phyloP scores from a whole-genome alignment of 64 coral and sea anemone species.

The Montipora sp. region DNA sequence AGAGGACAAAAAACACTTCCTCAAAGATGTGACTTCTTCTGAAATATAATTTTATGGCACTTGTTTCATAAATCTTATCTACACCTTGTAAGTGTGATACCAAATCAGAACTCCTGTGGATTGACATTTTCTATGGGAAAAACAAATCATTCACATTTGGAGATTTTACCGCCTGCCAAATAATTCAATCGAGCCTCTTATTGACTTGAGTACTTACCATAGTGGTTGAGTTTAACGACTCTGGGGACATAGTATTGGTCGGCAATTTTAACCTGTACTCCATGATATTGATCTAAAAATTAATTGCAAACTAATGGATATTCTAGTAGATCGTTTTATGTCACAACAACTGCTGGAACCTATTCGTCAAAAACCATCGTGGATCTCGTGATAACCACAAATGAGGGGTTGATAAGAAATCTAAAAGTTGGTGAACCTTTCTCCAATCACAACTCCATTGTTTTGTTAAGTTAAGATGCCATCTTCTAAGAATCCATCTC shows the following conservation, averaged over 20 bases:
- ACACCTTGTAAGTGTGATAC: too few relatives aligned
- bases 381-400: not conserved
- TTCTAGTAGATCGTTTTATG: not conserved
- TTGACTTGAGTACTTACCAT: too few relatives aligned
- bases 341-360: conserved; percentile 13
- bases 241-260: not conserved
- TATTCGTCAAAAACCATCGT: not conserved
- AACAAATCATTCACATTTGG: not conserved
- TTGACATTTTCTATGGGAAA: too few relatives aligned
- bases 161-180: not conserved
- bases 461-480: not conserved
- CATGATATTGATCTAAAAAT: not conserved
- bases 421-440: not conserved
- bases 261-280: not conserved
- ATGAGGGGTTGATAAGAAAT: not conserved
- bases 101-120: too few relatives aligned
- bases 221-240: not conserved
- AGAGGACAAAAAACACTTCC: too few relatives aligned
- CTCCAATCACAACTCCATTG: conserved; percentile 3
- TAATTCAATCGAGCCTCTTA: too few relatives aligned
- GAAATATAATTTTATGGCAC: too few relatives aligned
- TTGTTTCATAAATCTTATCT: too few relatives aligned
- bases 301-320: not conserved
- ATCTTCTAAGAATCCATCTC: not conserved
- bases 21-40: too few relatives aligned